Evolutionary conservation across 92 coral and sea anemone species (phyloP).

Genomic region (Siderastrea siderea): DNA sequence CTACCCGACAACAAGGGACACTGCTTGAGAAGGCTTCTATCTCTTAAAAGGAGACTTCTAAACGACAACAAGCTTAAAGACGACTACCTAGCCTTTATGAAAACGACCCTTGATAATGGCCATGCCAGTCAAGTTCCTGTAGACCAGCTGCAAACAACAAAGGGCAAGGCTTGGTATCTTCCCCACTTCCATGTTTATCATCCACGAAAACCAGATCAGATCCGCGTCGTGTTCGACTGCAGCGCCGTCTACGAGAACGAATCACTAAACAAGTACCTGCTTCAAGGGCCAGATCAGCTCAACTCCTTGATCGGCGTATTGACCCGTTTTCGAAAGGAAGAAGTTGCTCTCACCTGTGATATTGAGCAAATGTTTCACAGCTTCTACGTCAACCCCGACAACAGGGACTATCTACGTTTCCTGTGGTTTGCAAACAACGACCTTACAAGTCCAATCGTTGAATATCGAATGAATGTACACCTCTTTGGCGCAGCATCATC

Average conservation of each 20-base stretch:
- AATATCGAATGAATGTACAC: not conserved
- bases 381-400: not conserved
- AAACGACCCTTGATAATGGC: not conserved
- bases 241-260: slow-evolving; percentile 21
- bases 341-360: too few species aligned
- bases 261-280: slow-evolving; percentile 7
- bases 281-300: too few species aligned
- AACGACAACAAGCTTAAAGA: not conserved
- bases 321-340: too few species aligned
- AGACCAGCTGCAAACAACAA: slow-evolving; percentile 2
- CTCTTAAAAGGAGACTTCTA: slow-evolving; percentile 26
- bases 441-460: slow-evolving; percentile 26
- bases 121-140: not conserved
- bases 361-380: too few species aligned
- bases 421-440: slow-evolving; percentile 26
- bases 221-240: not conserved
- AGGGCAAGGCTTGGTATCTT: slow-evolving; percentile 10
- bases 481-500: too few species aligned
- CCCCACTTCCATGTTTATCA: slow-evolving; percentile 9
- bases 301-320: too few species aligned
- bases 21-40: not conserved
- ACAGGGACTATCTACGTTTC: slow-evolving; percentile 25
- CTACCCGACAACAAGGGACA: slow-evolving; percentile 38
- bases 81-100: slow-evolving; percentile 22
- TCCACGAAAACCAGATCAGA: not conserved